Evolutionary conservation across 2,113 vertebrate species (phyloP), one percentile per base, ranked within the genome.

Genomic region (Dipodomys stephensi): DNA sequence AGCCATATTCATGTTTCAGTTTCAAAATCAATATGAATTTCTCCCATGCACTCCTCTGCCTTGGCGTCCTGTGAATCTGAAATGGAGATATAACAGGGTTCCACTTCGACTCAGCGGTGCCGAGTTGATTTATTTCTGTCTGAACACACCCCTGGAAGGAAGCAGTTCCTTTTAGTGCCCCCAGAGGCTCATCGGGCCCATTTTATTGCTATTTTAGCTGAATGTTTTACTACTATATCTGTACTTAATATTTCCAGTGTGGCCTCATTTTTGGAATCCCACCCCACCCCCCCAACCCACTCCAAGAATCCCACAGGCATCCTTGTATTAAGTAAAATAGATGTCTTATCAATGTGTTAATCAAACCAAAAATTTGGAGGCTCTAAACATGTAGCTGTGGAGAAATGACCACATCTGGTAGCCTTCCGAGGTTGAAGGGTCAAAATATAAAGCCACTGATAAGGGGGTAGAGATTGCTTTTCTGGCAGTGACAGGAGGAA

Each of bases 11-110:
- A 97, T 97, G 97, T 96, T 97, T 96, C 95, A 94, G 96, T 93
- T 98, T 97, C 96, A 98, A 97, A 98, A 97, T 95, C 97, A 98
- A 96, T 97, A 96, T 94, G 95, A 97, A 94, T 97, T 95, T 97
- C 90, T 96, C 96, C 88, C 57, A 87, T 44, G 44, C 88, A 90
- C 96, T 93, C 95, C 88, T 96, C 93, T 93, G 86, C 94, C 94
- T 93, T 83, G 91, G 97, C 94, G 97, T 95, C 95, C 94, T 85
- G 87, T 16, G 71, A 97, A 96, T 98, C 97, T 98, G 96, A 96
- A 97, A 97, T 97, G 97, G 97, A 97, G 97, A 97, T 83, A 65
- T 90, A 77, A 95, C 23, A 12, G 92, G 96, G 94, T 92, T 96
- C 88, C 94, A 49, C 93, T 96, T 92, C 95, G 90, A 35, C 93